Evolutionary conservation across 1,140 invertebrate species (phyloP).

Genomic region (Cardiocondyla obscurior): DNA sequence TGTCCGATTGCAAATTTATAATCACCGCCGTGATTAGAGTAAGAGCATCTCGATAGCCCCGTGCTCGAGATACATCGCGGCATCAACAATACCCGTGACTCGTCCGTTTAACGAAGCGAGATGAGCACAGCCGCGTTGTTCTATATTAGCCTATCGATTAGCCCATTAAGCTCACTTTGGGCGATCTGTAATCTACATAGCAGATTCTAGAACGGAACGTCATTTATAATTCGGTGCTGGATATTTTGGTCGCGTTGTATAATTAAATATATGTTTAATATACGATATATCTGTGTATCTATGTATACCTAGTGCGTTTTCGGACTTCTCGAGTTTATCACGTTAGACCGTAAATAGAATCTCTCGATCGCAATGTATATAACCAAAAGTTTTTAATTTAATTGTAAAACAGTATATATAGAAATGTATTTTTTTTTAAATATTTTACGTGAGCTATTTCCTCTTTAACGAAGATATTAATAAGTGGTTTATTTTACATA

Average conservation of each 20-base stretch:
- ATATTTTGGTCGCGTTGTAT: neutral
- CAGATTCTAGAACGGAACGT: neutral
- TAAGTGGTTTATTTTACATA: neutral
- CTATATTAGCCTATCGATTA: neutral
- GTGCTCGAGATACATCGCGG: constrained; percentile 11
- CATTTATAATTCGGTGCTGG: neutral
- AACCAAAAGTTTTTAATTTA: no score
- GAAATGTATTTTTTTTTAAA: no score
- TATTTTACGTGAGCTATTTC: neutral
- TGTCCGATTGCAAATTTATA: constrained; percentile 40
- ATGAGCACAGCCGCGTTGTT: neutral
- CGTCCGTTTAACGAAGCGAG: neutral
- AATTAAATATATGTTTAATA: neutral
- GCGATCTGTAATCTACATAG: neutral
- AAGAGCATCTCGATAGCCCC: constrained; percentile 12
- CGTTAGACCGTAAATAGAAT: no score
- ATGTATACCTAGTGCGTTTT: neutral
- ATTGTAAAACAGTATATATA: no score
- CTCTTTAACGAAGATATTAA: neutral
- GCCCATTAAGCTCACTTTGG: neutral
- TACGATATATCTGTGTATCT: no score
- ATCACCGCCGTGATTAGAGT: constrained; percentile 29
- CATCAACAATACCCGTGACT: constrained; percentile 1
- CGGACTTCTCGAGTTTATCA: no score
- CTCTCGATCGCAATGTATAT: no score